Evolutionary conservation across 2,888 invertebrate genomes (phyloP), one percentile per base, ranked within the genome.

Genomic region (Barypeithes pellucidus): DNA sequence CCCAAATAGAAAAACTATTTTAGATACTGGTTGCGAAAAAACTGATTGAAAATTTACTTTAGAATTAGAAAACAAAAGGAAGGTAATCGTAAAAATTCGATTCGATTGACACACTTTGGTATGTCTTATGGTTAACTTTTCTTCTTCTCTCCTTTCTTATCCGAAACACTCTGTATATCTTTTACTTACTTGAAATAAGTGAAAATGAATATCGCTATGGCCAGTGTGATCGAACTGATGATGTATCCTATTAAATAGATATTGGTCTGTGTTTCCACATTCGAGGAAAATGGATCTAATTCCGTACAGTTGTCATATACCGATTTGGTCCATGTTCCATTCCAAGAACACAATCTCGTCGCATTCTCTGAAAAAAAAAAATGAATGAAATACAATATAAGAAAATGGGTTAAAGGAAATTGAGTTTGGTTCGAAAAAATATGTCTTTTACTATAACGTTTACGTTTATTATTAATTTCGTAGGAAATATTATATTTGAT

Each of bases 191-290:
- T 96, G 89, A 94, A 96, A 85, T 95, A 94, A 75, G 94, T 87
- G 87, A 96, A 96, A 79, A 97, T 95, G 85, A 91, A 90, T 79
- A 96, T 92, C 24, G 96, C 96, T 71, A 95, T 88, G 57, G 92
- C 89, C 68, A 96, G 90, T 11, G 94, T 94, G 61, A 94, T 90
- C 65, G 96, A 89, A 79, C 96, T 96, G 78, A 96, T 88, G 69
- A 92, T 91, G 87, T 96, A 96, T 36, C 96, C 96, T 77, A 92
- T 89, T 83, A 94, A 92, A 87, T 96, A 96, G 79, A 95, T 92
- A 80, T 92, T 91, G 69, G 93, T 92, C 73, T 93, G 91, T 78
- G 94, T 89, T 83, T 93, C 93, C 88, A 87, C 77, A 87, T 86
- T 85, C 77, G 90, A 90, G 57, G 90, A 89, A 45, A 89, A 87